Base-by-base conservation (phyloP, 2,797 vertebrate species). In the Falco naumanni region DNA sequence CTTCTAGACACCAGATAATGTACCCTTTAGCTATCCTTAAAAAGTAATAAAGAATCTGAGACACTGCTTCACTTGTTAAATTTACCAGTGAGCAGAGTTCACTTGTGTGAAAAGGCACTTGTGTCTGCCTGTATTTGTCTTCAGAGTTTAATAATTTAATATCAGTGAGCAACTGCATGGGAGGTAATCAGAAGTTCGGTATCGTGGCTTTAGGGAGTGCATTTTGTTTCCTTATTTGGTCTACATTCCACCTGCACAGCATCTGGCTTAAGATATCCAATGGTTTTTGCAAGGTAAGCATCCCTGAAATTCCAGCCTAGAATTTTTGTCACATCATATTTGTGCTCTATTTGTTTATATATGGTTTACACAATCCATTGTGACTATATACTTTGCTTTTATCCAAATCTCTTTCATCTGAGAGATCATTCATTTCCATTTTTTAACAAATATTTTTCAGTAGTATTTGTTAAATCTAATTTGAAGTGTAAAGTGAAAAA, bases 241-340 rank as follows among this genome's bases (percentile, higher is more conserved):
- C 81, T 91, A 43, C 56, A 50, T 93, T 87, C 74, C 50, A 85
- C 81, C 68, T 83, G 75, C 65, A 53, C 31, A 74, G 80, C 90
- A 65, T 83, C 60, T 85, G 84, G 83, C 61, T 95, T 93, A 64
- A 77, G 85, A 37, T 87, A 80, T 25, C 56, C 45, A 57, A 71
- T 84, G 68, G 37, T 84, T 93, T 91, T 74, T 95, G 77, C 81
- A 84, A 96, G 88, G 90, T 93, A 89, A 95, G 94, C 83, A 80
- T 84, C 24, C 24, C 61, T 63, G 68, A 68, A 84, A 83, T 80
- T 77, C 34, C 90, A 74, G 28, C 45, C 14, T 77, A 39, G 71
- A 93, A 39, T 51, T 85, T 68, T 89, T 70, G 24, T 81, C 47
- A n/a, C 60, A 20, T 89, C 64, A 16, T 82, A 47, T 89, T 82